These are phyloP conservation scores for Oreochromis mossambicus DNA, from an alignment of 2,797 vertebrate genomes.

Conservation along the genomic window DNA sequence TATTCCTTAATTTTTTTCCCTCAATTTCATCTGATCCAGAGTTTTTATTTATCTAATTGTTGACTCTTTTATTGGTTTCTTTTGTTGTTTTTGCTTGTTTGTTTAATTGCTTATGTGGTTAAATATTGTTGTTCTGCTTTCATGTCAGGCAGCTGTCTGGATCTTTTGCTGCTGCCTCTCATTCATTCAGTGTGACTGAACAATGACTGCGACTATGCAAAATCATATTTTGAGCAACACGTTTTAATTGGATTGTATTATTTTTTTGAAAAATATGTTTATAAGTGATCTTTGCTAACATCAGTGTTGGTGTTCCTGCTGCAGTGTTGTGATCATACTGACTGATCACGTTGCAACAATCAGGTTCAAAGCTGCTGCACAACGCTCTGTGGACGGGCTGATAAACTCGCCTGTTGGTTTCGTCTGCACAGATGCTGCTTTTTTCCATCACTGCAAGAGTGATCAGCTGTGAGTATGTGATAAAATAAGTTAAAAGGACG, in stretches of 20 bases:
- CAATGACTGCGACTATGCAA: rapidly evolving
- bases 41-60: not conserved
- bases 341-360: not conserved
- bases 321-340: not conserved
- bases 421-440: not conserved
- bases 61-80: not conserved
- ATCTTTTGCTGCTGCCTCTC: rapidly evolving
- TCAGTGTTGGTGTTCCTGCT: not conserved
- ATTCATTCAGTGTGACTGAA: not conserved
- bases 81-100: not conserved
- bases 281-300: not conserved
- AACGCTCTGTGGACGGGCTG: not conserved
- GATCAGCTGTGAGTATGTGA: not conserved
- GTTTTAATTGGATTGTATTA: not conserved
- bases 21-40: not conserved
- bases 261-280: not conserved
- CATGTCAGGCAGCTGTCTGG: not conserved
- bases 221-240: not conserved
- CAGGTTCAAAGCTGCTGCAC: not conserved
- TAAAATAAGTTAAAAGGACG: not conserved
- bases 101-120: not conserved
- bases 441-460: not conserved
- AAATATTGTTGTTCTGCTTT: not conserved
- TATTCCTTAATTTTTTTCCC: not conserved
- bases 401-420: not conserved